Base-by-base conservation (phyloP, 2,888 invertebrate genomes). In the Ellobium chinense region DNA sequence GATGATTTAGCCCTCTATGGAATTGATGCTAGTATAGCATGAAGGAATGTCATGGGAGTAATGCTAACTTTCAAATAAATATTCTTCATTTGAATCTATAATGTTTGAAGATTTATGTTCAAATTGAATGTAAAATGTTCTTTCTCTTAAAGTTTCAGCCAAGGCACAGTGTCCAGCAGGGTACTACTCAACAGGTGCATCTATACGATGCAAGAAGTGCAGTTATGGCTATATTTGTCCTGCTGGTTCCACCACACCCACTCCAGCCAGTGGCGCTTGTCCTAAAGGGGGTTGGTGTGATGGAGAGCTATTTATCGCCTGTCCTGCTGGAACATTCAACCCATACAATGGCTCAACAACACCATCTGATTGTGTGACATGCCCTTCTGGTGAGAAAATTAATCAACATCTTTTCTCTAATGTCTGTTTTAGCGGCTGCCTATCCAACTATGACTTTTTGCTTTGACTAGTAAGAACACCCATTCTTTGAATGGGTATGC, bases 221-320 rank as follows among this genome's bases (percentile, higher is more conserved):
- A 79, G 87, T 75, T 75, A 83, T n/a, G 92, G 92, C 1, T 92
- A 88, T 84, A 85, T 85, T 2, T 92, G 92, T 82, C 81, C 84
- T 39, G 87, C 88, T 78, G 86, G 86, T 3, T 91, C 91, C 0
- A 88, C 88, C n/a, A 87, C 83, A 18, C 87, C 89, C 12, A 77
- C 85, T 4, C 92, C 92, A 1, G 66, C 85, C 24, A 84, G 77
- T 36, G 88, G 86, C 29, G 80, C 85, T 7, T 92, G 92, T 83
- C 83, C 86, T 27, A 75, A 85, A 34, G 92, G 92, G 7, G 89
- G 90, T 2, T 91, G 87, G 85, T 92, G 92, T 84, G 91, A 92
- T 81, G 92, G 92, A 2, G 87, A 88, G 73, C 68, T 76, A 18
- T 89, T 87, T 81, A 73, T 81, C 39, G 86, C 89, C 0, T 92